These are phyloP conservation scores for Seira ritae DNA, from an alignment of 2,888 invertebrate genomes.

Conservation along the genomic window DNA sequence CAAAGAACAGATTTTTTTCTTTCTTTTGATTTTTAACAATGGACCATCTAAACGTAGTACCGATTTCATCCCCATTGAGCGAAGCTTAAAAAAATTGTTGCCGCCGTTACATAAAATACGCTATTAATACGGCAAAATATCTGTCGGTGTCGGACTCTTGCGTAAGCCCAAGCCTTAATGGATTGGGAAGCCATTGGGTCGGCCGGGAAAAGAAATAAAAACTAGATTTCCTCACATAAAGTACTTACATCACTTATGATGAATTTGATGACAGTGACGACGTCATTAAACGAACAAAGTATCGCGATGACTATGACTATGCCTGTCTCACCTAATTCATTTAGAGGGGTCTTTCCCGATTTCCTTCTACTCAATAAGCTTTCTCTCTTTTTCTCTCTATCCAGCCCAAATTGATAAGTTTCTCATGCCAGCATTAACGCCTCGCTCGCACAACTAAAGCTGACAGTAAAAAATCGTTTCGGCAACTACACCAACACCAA, in stretches of 20 bases:
- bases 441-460: slow-evolving; percentile 46
- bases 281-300: slow-evolving; percentile 1
- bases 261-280: slow-evolving; percentile 18
- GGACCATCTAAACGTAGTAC: too few relatives aligned
- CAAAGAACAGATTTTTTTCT: too few relatives aligned
- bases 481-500: slow-evolving; percentile 50
- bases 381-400: too few relatives aligned
- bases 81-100: too few relatives aligned
- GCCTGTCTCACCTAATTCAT: slow-evolving; percentile 36
- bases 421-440: slow-evolving; percentile 60
- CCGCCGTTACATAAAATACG: too few relatives aligned
- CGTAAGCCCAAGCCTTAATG: too few relatives aligned
- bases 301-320: background rate
- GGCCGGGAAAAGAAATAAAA: background rate
- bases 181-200: too few relatives aligned
- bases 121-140: too few relatives aligned
- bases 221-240: background rate
- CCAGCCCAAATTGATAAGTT: slow-evolving; percentile 43
- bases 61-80: too few relatives aligned
- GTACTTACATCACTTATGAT: slow-evolving; percentile 6
- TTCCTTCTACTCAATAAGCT: slow-evolving; percentile 22
- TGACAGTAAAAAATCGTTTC: slow-evolving; percentile 65
- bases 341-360: slow-evolving; percentile 21
- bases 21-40: too few relatives aligned
- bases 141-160: too few relatives aligned